Evolutionary conservation across 2,797 vertebrate species (phyloP).

Genomic region (Coranthus polyacanthus): DNA sequence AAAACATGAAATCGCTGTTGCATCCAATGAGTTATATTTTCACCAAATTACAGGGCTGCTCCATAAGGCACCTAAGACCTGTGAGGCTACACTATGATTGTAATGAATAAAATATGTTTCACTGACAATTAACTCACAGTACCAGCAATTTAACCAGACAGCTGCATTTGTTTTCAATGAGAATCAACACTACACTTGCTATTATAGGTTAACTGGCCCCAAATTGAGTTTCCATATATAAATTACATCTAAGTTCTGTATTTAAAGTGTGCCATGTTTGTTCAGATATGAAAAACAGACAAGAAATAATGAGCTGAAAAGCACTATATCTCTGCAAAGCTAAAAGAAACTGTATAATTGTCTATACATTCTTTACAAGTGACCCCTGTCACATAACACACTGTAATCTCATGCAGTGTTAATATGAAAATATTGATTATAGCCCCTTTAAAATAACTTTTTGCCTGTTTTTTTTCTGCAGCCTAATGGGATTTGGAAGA

Average conservation of each 20-base stretch:
- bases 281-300: not conserved
- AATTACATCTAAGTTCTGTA: not conserved
- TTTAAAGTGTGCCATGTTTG: not conserved
- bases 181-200: slow-evolving; percentile 18
- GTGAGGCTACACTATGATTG: slow-evolving; percentile 26
- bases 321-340: not conserved
- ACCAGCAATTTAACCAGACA: slow-evolving; percentile 36
- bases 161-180: slow-evolving; percentile 38
- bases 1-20: slow-evolving; percentile 48
- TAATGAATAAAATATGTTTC: slow-evolving; percentile 60
- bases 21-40: slow-evolving; percentile 49
- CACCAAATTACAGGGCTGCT: slow-evolving; percentile 40
- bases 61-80: slow-evolving; percentile 42
- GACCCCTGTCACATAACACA: too few relatives aligned
- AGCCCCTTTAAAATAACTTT: not conserved
- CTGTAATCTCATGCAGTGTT: too few relatives aligned
- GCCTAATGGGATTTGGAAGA: slow-evolving; percentile 17
- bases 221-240: slow-evolving; percentile 3
- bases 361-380: too few relatives aligned
- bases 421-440: too few relatives aligned
- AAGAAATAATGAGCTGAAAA: not conserved
- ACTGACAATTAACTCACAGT: slow-evolving; percentile 40
- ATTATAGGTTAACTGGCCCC: slow-evolving; percentile 12
- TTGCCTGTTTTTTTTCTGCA: slow-evolving; percentile 13
- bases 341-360: too few relatives aligned